A percentile compares a stretch with the other conserved stretches of the same genome.
Evolutionary conservation across 2,797 vertebrate species (phyloP).

Genomic region (Bryconaethiops microstoma): DNA sequence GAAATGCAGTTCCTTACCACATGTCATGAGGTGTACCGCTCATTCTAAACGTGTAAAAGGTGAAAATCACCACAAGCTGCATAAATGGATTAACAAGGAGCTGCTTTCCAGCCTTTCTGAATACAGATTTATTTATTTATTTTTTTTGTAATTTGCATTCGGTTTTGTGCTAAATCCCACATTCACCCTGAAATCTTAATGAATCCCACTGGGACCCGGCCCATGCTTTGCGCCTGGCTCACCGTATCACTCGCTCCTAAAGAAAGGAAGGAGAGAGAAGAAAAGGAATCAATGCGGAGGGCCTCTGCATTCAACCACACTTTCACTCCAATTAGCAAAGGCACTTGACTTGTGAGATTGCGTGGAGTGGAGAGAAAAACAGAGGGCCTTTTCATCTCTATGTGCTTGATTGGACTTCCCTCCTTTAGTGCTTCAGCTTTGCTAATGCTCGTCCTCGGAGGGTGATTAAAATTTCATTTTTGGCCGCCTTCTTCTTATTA

Average conservation of each 20-base stretch:
- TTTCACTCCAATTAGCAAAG: constrained; percentile 71
- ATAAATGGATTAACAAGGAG: constrained; percentile 36
- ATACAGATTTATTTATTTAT: constrained; percentile 57
- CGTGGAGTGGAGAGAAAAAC: constrained; percentile 56
- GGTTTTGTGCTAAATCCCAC: constrained; percentile 56
- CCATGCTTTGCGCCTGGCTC: constrained; percentile 45
- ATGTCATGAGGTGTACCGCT: background rate
- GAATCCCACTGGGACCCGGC: constrained; percentile 64
- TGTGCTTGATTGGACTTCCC: constrained; percentile 64
- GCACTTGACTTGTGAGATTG: constrained; percentile 64
- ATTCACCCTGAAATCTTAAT: constrained; percentile 65
- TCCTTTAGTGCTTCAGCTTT: constrained; percentile 62
- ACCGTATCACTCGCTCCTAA: constrained; percentile 57
- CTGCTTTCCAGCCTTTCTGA: constrained; percentile 2
- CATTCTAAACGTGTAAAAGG: background rate
- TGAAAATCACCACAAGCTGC: background rate
- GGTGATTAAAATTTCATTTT: constrained; percentile 71
- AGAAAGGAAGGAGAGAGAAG: constrained; percentile 46
- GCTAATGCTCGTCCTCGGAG: constrained; percentile 68
- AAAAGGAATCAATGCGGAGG: constrained; percentile 66
- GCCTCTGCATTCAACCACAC: constrained; percentile 51
- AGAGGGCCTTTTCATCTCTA: constrained; percentile 61
- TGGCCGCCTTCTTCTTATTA: constrained; percentile 8
- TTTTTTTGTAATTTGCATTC: constrained; percentile 56
- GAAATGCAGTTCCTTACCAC: background rate